phyloP scores from a whole-genome alignment of 2,888 invertebrate species.

The Microctonus aethiopoides region DNA sequence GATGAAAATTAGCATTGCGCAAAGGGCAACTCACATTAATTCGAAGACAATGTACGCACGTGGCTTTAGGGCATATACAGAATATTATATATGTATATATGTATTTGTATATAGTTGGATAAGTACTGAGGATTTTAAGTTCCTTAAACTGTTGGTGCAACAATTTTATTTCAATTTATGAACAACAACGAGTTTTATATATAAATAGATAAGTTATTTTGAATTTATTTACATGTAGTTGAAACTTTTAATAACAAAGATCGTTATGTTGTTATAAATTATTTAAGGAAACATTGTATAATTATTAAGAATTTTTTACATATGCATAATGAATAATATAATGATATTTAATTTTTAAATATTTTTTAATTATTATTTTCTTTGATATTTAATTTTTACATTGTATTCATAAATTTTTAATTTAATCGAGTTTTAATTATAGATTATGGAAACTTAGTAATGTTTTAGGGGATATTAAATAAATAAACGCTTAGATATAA shows the following conservation, averaged over 20 bases:
- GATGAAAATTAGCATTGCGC: conserved; percentile 44
- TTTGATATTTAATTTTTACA: too few species aligned
- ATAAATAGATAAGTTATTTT: not conserved
- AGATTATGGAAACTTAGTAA: too few species aligned
- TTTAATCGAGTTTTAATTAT: too few species aligned
- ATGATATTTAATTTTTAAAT: too few species aligned
- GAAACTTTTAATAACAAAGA: not conserved
- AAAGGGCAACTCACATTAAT: conserved; percentile 22
- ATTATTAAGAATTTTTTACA: not conserved
- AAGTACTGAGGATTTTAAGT: conserved; percentile 5
- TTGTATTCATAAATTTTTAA: too few species aligned
- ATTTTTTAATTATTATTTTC: too few species aligned
- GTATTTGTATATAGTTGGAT: not conserved
- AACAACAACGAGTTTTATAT: conserved; percentile 13
- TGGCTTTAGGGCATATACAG: conserved; percentile 16
- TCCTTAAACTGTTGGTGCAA: conserved; percentile 25
- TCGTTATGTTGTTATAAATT: not conserved
- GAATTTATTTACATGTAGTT: not conserved
- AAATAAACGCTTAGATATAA: not conserved
- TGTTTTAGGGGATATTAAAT: not conserved
- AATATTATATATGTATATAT: not conserved
- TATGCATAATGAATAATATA: not conserved
- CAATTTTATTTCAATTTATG: conserved; percentile 32
- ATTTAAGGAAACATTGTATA: not conserved
- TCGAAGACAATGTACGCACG: conserved; percentile 33